A percentile compares a stretch with the other conserved stretches of the same genome.
These are phyloP conservation scores for Hycleus cichorii DNA, from an alignment of 1,140 invertebrate species.

Conservation along the genomic window DNA sequence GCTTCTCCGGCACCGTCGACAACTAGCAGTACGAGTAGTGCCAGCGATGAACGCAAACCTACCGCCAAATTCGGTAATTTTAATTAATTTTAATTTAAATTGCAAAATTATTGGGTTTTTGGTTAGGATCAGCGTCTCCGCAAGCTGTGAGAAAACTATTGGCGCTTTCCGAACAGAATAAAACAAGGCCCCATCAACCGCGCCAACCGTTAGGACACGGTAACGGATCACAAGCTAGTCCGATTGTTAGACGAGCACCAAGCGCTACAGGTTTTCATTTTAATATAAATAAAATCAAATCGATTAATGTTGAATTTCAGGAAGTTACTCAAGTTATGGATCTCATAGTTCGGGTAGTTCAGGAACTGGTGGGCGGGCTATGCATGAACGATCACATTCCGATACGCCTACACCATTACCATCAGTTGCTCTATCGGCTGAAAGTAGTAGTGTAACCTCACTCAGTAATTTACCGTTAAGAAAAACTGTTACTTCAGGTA, in stretches of 20 bases:
- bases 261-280: conserved; percentile 35
- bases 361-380: conserved; percentile 43
- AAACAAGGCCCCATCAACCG: conserved; percentile 80
- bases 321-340: conserved; percentile 41
- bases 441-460: conserved; percentile 91
- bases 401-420: conserved; percentile 77
- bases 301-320: conserved; percentile 17
- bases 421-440: conserved; percentile 84
- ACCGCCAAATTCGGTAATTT: conserved; percentile 57
- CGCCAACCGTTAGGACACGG: conserved; percentile 49
- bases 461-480: conserved; percentile 80
- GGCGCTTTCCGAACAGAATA: conserved; percentile 76
- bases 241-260: conserved; percentile 41
- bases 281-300: neutral
- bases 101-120: neutral
- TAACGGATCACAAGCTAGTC: conserved; percentile 47
- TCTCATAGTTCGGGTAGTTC: conserved; percentile 33
- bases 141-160: conserved; percentile 91
- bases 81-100: neutral
- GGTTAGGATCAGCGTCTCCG: conserved; percentile 82
- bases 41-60: conserved; percentile 66
- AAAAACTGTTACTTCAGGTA: conserved; percentile 78
- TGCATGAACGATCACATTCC: conserved; percentile 84
- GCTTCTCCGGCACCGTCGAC: conserved; percentile 85
- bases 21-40: conserved; percentile 81